phyloP scores from a whole-genome alignment of 2,888 invertebrate species.

The Microdon myrmicae region DNA sequence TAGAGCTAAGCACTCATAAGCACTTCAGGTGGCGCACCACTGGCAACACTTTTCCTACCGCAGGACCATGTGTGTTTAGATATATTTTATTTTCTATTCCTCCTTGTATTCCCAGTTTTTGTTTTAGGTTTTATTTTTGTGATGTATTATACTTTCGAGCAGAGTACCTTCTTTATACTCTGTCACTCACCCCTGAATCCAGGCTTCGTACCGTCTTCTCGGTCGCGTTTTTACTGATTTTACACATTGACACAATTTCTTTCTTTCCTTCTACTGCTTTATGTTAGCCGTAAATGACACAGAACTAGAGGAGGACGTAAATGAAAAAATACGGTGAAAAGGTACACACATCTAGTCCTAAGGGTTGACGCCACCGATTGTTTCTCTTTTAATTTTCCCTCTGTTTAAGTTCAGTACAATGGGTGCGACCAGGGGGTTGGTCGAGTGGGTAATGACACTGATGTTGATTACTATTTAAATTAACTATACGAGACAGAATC shows the following conservation, averaged over 20 bases:
- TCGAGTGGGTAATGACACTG: slow-evolving; percentile 27
- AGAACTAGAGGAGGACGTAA: slow-evolving; percentile 11
- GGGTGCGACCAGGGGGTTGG: slow-evolving; percentile 1
- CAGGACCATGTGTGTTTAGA: slow-evolving; percentile 32
- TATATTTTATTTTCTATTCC: no score
- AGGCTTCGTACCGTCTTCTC: slow-evolving; percentile 45
- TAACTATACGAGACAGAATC: slow-evolving; percentile 39
- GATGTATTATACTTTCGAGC: slow-evolving; percentile 40
- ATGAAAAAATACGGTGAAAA: slow-evolving; percentile 33
- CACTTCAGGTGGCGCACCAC: slow-evolving; percentile 12
- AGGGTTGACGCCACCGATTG: slow-evolving; percentile 30
- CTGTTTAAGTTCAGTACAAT: slow-evolving; percentile 10
- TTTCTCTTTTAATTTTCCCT: slow-evolving; percentile 28
- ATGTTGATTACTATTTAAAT: slow-evolving; percentile 43
- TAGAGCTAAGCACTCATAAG: slow-evolving; percentile 1
- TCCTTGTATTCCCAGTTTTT: no score
- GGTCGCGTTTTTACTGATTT: slow-evolving; percentile 46
- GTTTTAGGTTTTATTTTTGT: no score
- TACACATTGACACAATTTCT: slow-evolving; percentile 51
- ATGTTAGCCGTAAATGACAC: slow-evolving; percentile 33
- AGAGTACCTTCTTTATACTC: slow-evolving; percentile 38
- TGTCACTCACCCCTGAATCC: slow-evolving; percentile 30
- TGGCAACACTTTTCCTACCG: slow-evolving; percentile 35
- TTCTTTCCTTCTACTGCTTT: slow-evolving; percentile 29
- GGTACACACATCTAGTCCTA: slow-evolving; percentile 30